Percentiles rank a stretch among this genome's conserved stretches.
Evolutionary conservation across 2,797 vertebrate genomes (phyloP).

Genomic region (Gymnoscopelus microlampas): DNA sequence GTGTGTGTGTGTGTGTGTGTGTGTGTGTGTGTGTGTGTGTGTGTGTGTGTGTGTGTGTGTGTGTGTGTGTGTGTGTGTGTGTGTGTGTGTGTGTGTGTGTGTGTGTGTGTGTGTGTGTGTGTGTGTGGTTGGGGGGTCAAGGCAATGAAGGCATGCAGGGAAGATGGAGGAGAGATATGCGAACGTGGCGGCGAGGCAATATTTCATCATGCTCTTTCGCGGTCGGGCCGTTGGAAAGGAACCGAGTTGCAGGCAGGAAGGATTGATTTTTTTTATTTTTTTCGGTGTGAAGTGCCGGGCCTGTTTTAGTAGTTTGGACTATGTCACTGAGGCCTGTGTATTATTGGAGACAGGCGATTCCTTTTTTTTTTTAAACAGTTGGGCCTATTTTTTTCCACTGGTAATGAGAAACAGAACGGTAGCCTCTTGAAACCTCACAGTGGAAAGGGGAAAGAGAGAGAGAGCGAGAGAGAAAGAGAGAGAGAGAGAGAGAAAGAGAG

Average conservation of each 20-base stretch:
- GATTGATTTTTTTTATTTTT: constrained; percentile 26
- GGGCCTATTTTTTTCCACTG: constrained; percentile 69
- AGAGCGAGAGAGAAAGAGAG: constrained; percentile 15
- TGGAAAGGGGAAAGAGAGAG: constrained; percentile 48
- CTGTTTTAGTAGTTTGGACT: constrained; percentile 65
- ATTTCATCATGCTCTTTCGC: constrained; percentile 41
- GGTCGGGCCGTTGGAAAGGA: constrained; percentile 44
- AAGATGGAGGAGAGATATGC: background rate
- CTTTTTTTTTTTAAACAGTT: constrained; percentile 52
- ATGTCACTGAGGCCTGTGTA: constrained; percentile 59
- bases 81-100: background rate
- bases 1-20: background rate
- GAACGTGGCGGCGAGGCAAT: constrained; percentile 17
- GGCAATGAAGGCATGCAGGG: background rate
- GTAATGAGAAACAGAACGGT: constrained; percentile 78
- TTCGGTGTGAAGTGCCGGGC: constrained; percentile 20
- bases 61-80: background rate
- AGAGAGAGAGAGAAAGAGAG: constrained; percentile 21
- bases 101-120: background rate
- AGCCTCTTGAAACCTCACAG: constrained; percentile 52
- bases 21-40: background rate
- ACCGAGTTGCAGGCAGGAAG: constrained; percentile 34
- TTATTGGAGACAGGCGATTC: constrained; percentile 60
- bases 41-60: background rate
- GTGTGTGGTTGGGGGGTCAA: too few relatives aligned